Evolutionary conservation across 2,888 invertebrate genomes (phyloP).

Genomic region (Philonicus albiceps): DNA sequence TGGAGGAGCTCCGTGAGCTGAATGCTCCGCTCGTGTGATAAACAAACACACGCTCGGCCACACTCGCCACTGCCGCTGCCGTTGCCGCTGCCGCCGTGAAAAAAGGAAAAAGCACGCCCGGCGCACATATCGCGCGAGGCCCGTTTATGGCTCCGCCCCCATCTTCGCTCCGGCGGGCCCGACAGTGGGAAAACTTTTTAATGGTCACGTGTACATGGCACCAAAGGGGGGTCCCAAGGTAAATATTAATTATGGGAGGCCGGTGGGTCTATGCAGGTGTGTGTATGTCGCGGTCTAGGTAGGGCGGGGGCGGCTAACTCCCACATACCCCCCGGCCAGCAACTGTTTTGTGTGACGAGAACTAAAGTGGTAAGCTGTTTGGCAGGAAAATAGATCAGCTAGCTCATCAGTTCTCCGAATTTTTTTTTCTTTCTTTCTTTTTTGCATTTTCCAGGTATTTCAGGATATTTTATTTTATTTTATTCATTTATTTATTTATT

Average conservation of each 20-base stretch:
- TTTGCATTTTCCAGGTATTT: neutral
- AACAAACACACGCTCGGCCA: constrained; percentile 41
- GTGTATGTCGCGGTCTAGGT: neutral
- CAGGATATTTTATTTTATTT: neutral
- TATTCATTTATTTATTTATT: neutral
- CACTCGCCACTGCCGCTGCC: neutral
- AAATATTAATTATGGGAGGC: constrained; percentile 43
- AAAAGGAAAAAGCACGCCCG: constrained; percentile 31
- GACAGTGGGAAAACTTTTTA: constrained; percentile 39
- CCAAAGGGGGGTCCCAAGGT: constrained; percentile 41
- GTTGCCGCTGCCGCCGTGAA: neutral
- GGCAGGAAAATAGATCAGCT: neutral
- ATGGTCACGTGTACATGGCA: constrained; percentile 44
- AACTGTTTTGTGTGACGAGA: neutral
- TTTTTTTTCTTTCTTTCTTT: too few relatives aligned
- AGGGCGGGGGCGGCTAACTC: neutral
- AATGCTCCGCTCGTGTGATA: constrained; percentile 13
- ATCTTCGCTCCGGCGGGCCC: constrained; percentile 17
- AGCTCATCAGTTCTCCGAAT: neutral
- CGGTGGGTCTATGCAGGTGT: constrained; percentile 16
- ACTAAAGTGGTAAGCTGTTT: constrained; percentile 18
- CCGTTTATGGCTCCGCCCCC: constrained; percentile 48
- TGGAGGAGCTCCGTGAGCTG: neutral
- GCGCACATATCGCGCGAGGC: constrained; percentile 35
- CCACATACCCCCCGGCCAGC: neutral